Evolutionary conservation across 2,888 invertebrate species (phyloP).

Genomic region (Nomada ruficornis): DNA sequence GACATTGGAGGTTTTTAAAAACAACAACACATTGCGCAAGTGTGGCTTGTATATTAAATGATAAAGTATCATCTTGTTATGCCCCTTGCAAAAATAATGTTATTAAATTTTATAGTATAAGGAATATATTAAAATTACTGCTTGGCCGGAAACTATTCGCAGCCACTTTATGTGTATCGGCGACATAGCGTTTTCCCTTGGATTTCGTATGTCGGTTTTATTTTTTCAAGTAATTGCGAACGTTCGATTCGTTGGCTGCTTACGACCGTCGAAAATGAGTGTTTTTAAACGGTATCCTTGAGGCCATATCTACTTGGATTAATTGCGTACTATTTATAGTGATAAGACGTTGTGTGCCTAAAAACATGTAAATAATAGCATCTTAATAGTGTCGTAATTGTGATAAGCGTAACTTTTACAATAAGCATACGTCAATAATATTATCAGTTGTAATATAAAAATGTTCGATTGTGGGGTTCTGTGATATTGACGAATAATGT

Average conservation of each 20-base stretch:
- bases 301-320: background rate
- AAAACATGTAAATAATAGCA: conserved; percentile 33
- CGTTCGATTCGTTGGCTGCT: background rate
- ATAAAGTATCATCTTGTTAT: too few species aligned
- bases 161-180: background rate
- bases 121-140: background rate
- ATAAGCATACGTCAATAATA: background rate
- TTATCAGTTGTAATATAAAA: conserved; percentile 6
- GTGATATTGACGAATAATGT: conserved; percentile 49
- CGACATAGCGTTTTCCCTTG: background rate
- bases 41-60: too few species aligned
- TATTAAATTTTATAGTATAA: background rate
- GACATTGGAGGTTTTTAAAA: too few species aligned
- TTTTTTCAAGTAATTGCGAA: background rate
- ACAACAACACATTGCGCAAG: too few species aligned
- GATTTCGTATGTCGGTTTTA: background rate
- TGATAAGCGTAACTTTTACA: conserved; percentile 3
- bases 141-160: background rate
- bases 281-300: conserved; percentile 10
- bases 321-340: background rate
- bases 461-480: conserved; percentile 34
- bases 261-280: conserved; percentile 11
- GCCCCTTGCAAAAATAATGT: background rate
- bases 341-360: conserved; percentile 8
- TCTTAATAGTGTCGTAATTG: conserved; percentile 17